Evolutionary conservation across 2,888 invertebrate species (phyloP), one percentile per base, ranked within the genome.

Genomic region (Xanthorhoe designata): DNA sequence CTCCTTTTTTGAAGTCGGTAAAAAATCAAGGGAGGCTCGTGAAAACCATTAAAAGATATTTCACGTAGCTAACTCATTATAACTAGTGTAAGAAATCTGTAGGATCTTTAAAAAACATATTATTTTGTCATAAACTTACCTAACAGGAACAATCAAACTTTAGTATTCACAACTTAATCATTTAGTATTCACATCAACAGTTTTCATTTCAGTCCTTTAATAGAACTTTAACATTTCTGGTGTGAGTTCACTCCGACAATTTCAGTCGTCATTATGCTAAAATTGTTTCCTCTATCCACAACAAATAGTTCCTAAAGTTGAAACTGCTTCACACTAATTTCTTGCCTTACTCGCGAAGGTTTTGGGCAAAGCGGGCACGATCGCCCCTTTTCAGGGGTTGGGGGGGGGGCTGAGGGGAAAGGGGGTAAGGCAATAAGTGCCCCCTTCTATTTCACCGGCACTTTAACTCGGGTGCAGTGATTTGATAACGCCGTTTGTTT

Each of bases 401-500:
- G 57, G 70, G 52, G 61, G 57, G 10, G 35, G 38, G 13, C 13
- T 68, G 61, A 6, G 47, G 17, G 70, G 70, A 61, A 45, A 54
- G 52, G 64, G 78, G 78, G 78, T 24, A 79, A 81, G 87, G 88
- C 86, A 89, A 89, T 90, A 91, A 92, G 90, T 88, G 87, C 88
- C 90, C 84, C 89, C 88, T 85, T 85, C 88, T 90, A 90, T 91
- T 92, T 89, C 89, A 90, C 90, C 87, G 91, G 87, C 87, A 88
- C 90, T 91, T 90, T 88, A 91, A 90, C 89, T 88, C 82, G 88
- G 90, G 88, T 90, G 92, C 91, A 91, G 86, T 92, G 92, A 92
- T 92, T 92, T 92, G 92, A 92, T 92, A 92, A 92, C 90, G 86
- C 89, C 91, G 90, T 92, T 92, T 91, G 91, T 91, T 91, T 87